These are phyloP conservation scores for Protonemura montana DNA, from an alignment of 2,888 invertebrate species.

Conservation along the genomic window DNA sequence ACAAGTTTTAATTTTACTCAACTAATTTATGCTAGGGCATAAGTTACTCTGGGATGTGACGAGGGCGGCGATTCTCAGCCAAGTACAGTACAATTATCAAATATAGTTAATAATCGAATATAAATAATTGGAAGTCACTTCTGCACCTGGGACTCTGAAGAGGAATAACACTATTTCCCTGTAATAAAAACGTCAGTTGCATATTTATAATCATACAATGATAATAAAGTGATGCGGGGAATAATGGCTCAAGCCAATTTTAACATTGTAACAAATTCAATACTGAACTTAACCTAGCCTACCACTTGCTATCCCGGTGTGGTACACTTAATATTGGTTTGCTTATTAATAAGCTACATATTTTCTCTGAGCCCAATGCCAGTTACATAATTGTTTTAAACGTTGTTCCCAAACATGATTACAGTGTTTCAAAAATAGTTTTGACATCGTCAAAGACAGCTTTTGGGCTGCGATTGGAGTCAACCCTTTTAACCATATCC, in stretches of 20 bases:
- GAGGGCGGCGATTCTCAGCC: neutral
- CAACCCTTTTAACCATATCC: conserved; percentile 77
- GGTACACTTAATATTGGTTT: neutral
- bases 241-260: neutral
- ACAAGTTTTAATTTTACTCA: neutral
- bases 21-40: neutral
- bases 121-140: neutral
- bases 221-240: neutral
- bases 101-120: neutral
- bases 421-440: conserved; percentile 50
- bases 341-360: neutral
- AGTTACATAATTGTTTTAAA: neutral
- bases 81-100: neutral
- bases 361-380: neutral
- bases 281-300: neutral
- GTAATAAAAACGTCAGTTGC: neutral
- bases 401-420: neutral
- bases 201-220: neutral
- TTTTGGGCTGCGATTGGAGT: conserved; percentile 62
- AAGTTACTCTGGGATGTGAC: neutral
- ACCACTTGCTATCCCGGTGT: neutral
- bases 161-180: neutral
- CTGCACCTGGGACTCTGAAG: neutral
- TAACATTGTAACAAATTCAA: neutral
- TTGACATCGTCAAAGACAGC: conserved; percentile 67